Percentiles rank a stretch among this genome's conserved stretches.
These are phyloP conservation scores for Chalcis sispes DNA, from an alignment of 2,888 invertebrate species.

Conservation along the genomic window DNA sequence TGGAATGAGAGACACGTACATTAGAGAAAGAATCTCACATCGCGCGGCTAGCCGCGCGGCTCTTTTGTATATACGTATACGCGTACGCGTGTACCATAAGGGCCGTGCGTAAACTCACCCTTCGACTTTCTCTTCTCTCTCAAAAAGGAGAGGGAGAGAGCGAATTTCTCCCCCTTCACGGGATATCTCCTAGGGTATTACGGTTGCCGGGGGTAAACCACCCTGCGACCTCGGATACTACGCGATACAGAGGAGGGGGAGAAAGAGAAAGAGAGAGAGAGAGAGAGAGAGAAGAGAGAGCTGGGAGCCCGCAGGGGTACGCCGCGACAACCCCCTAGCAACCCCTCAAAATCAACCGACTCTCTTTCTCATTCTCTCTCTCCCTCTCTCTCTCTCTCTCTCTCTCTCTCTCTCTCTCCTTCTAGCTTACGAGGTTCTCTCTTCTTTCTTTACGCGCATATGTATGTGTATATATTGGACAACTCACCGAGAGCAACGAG, in stretches of 20 bases:
- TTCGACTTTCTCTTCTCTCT: slow-evolving; percentile 48
- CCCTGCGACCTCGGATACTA: slow-evolving; percentile 70
- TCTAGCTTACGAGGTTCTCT: too few relatives aligned
- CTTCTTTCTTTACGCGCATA: too few relatives aligned
- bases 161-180: background rate
- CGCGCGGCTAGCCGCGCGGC: slow-evolving; percentile 43
- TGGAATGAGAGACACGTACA: too few relatives aligned
- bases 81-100: background rate
- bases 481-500: too few relatives aligned
- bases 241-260: slow-evolving; percentile 75
- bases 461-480: too few relatives aligned
- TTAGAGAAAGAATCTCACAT: too few relatives aligned
- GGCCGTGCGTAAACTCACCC: slow-evolving; percentile 44
- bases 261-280: slow-evolving; percentile 73
- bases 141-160: too few relatives aligned
- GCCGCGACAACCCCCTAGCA: slow-evolving; percentile 76
- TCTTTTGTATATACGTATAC: slow-evolving; percentile 7
- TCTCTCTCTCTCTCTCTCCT: too few relatives aligned
- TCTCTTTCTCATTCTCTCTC: slow-evolving; percentile 14
- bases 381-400: slow-evolving; percentile 34
- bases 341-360: slow-evolving; percentile 76
- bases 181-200: slow-evolving; percentile 65
- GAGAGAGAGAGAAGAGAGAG: slow-evolving; percentile 75
- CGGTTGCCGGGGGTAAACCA: slow-evolving; percentile 68
- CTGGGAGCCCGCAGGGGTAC: slow-evolving; percentile 74